A percentile compares a stretch with the other conserved stretches of the same genome.
Conservation (phyloP, 2,797 vertebrate species). For the Cyprinodon diabolis region DNA sequence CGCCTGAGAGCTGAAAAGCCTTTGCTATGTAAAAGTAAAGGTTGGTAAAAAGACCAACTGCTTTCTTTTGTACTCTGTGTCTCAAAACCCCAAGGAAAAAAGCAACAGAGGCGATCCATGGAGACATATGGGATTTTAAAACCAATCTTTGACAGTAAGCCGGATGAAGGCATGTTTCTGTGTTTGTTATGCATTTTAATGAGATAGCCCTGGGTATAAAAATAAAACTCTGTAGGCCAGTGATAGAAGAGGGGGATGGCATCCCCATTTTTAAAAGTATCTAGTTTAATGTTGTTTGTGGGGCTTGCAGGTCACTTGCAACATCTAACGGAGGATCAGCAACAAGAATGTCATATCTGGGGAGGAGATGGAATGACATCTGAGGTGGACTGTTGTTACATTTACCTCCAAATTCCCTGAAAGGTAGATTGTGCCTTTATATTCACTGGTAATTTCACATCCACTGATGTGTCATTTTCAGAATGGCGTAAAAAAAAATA, state of each 20-base stretch:
- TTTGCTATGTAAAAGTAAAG: constrained; percentile 28
- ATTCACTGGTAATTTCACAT: not conserved
- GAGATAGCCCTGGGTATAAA: constrained; percentile 14
- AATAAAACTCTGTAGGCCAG: constrained; percentile 17
- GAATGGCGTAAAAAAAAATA: too few relatives aligned
- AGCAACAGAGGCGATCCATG: constrained; percentile 31
- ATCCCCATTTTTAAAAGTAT: constrained; percentile 12
- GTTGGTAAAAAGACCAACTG: constrained; percentile 38
- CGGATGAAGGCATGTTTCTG: constrained; percentile 24
- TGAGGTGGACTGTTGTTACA: not conserved
- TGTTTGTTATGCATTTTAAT: constrained; percentile 39
- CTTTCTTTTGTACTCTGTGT: constrained; percentile 43
- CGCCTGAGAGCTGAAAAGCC: constrained; percentile 43
- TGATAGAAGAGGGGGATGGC: constrained; percentile 11
- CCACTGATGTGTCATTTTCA: too few relatives aligned
- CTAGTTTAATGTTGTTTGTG: not conserved
- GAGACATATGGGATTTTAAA: constrained; percentile 40
- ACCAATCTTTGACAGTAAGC: constrained; percentile 26
- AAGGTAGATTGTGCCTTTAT: not conserved
- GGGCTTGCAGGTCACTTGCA: not conserved
- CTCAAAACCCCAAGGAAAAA: constrained; percentile 40
- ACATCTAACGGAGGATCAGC: not conserved
- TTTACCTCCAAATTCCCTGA: not conserved
- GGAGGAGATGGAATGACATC: not conserved
- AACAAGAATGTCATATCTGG: too few relatives aligned